Evolutionary conservation across 2,113 vertebrate genomes (phyloP), one percentile per base, ranked within the genome.

Genomic region (Cyprinodon brontotheroides): DNA sequence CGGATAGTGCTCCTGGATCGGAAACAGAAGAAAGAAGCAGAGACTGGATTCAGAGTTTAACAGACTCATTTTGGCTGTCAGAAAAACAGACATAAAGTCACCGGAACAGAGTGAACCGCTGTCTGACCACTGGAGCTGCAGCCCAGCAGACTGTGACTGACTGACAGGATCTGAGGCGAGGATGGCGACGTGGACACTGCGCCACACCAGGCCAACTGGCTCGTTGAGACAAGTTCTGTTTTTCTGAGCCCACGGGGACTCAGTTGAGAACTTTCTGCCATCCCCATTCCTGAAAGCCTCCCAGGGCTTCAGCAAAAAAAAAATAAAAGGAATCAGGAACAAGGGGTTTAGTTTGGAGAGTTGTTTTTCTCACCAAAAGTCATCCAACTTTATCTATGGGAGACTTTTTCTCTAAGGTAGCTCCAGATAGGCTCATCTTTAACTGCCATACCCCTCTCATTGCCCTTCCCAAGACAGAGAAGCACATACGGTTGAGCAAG

Each of bases 121-220:
- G 77, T 77, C 78, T 84, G 84, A 89, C 82, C 84, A 62, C 65
- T 75, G 86, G 80, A 90, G 87, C 82, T 9, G 77, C 82, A 59
- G 80, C 82, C 72, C 87, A 83, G 74, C 81, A 72, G 88, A 89
- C 86, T 84, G 87, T 92, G 86, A 91, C 89, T 87, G 90, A 93
- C 76, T 90, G 90, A 85, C 90, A 82, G 82, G 68, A 65, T 75
- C 69, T 50, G 73, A 81, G 85, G 75, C 36, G 68, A 74, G 80
- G 86, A 87, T 83, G 86, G 83, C 78, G 82, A 70, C 74, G 82
- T 79, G 79, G 90, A 90, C 90, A 84, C 86, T 84, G 81, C 83
- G 71, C 87, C 88, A 89, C 74, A 67, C 87, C 87, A 53, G 85
- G 89, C 88, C 88, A 89, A 92, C 83, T 87, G 89, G 89, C 87